phyloP scores from a whole-genome alignment of 2,888 invertebrate species.

The Sialis lutaria region DNA sequence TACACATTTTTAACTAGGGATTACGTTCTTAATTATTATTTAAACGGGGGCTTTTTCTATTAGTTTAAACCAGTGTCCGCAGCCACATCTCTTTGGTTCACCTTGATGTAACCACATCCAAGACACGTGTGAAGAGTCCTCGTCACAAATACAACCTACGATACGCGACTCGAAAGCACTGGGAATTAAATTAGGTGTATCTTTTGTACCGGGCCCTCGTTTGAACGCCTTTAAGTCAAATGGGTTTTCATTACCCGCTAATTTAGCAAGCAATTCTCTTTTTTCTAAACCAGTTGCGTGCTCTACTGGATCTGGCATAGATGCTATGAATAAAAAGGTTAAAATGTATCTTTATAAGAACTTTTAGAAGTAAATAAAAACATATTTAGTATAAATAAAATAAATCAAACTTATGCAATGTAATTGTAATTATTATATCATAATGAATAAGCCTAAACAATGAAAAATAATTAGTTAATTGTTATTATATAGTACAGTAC shows the following conservation, averaged over 20 bases:
- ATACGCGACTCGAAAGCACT: slow-evolving; percentile 80
- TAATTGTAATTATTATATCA: too few relatives aligned
- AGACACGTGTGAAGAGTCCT: slow-evolving; percentile 73
- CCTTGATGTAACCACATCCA: slow-evolving; percentile 95
- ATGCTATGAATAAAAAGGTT: slow-evolving; percentile 25
- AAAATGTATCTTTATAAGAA: background rate
- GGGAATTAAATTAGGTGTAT: slow-evolving; percentile 74
- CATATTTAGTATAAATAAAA: too few relatives aligned
- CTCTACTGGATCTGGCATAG: slow-evolving; percentile 77
- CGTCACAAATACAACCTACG: slow-evolving; percentile 92
- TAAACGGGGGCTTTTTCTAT: slow-evolving; percentile 57
- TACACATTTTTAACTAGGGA: background rate
- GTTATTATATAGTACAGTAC: too few relatives aligned
- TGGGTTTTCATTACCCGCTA: slow-evolving; percentile 77
- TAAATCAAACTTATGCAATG: too few relatives aligned
- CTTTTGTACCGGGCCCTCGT: slow-evolving; percentile 64
- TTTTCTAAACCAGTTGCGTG: slow-evolving; percentile 89
- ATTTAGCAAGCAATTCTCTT: slow-evolving; percentile 69
- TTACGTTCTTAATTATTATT: slow-evolving; percentile 16
- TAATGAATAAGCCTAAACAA: too few relatives aligned
- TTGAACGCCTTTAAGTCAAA: slow-evolving; percentile 71
- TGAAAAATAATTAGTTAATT: too few relatives aligned
- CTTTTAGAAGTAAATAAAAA: too few relatives aligned
- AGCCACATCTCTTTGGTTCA: slow-evolving; percentile 79
- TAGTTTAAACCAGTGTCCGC: slow-evolving; percentile 94